phyloP scores from a whole-genome alignment of 2,113 vertebrate species.

The Pipa parva region DNA sequence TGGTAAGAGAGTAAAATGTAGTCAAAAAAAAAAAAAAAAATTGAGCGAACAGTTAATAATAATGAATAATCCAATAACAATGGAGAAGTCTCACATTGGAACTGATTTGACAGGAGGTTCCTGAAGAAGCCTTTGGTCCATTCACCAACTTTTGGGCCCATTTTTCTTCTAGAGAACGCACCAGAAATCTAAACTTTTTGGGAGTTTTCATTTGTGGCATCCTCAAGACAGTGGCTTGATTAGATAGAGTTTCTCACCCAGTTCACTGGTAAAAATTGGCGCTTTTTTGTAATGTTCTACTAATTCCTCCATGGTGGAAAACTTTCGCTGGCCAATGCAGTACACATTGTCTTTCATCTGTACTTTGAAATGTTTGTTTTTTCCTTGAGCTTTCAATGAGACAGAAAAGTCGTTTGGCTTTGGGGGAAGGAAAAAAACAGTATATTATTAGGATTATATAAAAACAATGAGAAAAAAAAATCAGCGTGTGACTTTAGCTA shows the following conservation, averaged over 20 bases:
- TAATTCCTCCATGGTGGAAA: conserved; percentile 86
- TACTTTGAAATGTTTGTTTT: conserved; percentile 94
- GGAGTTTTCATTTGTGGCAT: conserved; percentile 34
- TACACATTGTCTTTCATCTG: conserved; percentile 83
- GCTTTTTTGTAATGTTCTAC: conserved; percentile 94
- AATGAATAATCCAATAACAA: conserved; percentile 2
- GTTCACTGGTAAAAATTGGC: conserved; percentile 88
- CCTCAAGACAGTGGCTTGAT: conserved; percentile 82
- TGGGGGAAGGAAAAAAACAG: no score
- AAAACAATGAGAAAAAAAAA: no score
- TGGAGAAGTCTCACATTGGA: not conserved
- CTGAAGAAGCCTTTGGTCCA: conserved; percentile 27
- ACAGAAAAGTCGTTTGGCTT: conserved; percentile 89
- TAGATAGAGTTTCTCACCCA: conserved; percentile 89
- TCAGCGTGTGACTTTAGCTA: no score
- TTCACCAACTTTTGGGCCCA: not conserved
- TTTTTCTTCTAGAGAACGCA: conserved; percentile 8
- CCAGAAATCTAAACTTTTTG: not conserved
- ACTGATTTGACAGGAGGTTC: not conserved
- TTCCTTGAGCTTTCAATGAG: conserved; percentile 85
- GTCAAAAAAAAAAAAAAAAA: conserved; percentile 14
- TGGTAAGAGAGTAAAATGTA: conserved; percentile 29
- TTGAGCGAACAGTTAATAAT: not conserved
- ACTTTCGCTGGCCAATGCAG: conserved; percentile 90
- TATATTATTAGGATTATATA: no score